Percentiles rank a stretch among this genome's conserved stretches.
These are phyloP conservation scores for Bradypodion pumilum DNA, from an alignment of 2,797 vertebrate species.

Conservation along the genomic window DNA sequence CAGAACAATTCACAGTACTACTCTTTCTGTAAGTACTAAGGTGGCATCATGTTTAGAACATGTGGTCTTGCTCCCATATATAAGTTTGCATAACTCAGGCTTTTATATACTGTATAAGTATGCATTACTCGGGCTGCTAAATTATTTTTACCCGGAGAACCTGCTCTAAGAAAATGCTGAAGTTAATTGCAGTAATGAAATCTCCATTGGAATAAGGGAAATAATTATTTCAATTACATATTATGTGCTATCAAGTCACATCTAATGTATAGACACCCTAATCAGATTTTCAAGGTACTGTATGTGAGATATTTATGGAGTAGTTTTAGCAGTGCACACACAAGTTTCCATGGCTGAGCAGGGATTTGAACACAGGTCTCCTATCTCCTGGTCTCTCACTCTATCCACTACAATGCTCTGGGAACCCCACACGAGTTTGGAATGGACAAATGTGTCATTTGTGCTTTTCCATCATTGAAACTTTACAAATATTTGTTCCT, in stretches of 20 bases:
- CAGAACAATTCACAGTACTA: constrained; percentile 12
- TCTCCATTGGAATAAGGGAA: background rate
- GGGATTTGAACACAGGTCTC: too few species aligned
- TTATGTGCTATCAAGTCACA: too few species aligned
- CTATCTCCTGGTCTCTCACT: too few species aligned
- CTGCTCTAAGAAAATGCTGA: background rate
- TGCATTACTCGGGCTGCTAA: background rate
- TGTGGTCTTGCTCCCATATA: background rate
- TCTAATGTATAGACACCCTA: too few species aligned
- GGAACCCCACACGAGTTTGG: background rate
- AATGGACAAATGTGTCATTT: background rate
- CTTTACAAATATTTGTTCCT: background rate
- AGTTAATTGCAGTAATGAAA: background rate
- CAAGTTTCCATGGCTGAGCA: too few species aligned
- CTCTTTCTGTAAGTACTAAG: background rate
- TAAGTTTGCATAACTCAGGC: background rate
- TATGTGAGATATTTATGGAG: too few species aligned
- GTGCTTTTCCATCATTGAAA: background rate
- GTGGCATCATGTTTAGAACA: background rate
- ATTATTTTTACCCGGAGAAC: background rate
- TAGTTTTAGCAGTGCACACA: too few species aligned
- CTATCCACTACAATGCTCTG: too few species aligned
- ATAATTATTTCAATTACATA: background rate
- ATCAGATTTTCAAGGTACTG: too few species aligned
- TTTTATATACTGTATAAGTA: too few species aligned